A percentile compares a stretch with the other conserved stretches of the same genome.
These are phyloP conservation scores for Zaprionus lachaisei DNA, from an alignment of 1,140 invertebrate species.

Conservation along the genomic window DNA sequence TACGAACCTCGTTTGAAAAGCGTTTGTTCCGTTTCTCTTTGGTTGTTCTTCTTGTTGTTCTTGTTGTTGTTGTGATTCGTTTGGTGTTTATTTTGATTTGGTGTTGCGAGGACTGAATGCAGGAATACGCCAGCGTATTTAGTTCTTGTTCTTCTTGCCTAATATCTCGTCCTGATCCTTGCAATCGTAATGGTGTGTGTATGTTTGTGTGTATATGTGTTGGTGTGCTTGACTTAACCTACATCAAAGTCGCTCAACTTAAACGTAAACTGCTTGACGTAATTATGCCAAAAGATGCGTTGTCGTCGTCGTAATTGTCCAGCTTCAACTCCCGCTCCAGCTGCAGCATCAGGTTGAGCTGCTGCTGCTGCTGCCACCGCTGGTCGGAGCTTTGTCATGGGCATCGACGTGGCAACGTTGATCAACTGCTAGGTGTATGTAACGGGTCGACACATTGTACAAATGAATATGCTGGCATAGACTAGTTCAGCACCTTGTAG, in stretches of 20 bases:
- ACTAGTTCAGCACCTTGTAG: slow-evolving; percentile 91
- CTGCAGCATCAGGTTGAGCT: slow-evolving; percentile 2
- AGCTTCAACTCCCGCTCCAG: slow-evolving; percentile 15
- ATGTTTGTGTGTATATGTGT: slow-evolving; percentile 16
- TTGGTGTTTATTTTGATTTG: slow-evolving; percentile 10
- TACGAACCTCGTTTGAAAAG: slow-evolving; percentile 45
- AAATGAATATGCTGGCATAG: slow-evolving; percentile 90
- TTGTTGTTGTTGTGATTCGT: slow-evolving; percentile 5
- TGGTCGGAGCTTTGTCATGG: slow-evolving; percentile 47
- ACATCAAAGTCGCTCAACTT: slow-evolving; percentile 51
- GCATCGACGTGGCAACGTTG: slow-evolving; percentile 63
- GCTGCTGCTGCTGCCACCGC: slow-evolving; percentile 12
- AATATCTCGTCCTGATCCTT: slow-evolving; percentile 46
- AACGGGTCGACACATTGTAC: slow-evolving; percentile 89
- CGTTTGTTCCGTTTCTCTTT: slow-evolving; percentile 25
- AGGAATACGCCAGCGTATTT: slow-evolving; percentile 42
- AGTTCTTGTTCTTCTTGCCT: slow-evolving; percentile 13
- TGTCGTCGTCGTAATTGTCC: slow-evolving; percentile 52
- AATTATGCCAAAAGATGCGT: slow-evolving; percentile 57
- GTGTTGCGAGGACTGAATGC: slow-evolving; percentile 27
- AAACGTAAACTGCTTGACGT: slow-evolving; percentile 55
- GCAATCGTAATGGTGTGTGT: slow-evolving; percentile 23
- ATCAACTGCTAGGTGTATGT: slow-evolving; percentile 85
- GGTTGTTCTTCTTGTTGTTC: slow-evolving; percentile 2
- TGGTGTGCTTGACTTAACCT: slow-evolving; percentile 34